Evolutionary conservation across 2,113 vertebrate genomes (phyloP).

Genomic region (Toxotes jaculatrix): DNA sequence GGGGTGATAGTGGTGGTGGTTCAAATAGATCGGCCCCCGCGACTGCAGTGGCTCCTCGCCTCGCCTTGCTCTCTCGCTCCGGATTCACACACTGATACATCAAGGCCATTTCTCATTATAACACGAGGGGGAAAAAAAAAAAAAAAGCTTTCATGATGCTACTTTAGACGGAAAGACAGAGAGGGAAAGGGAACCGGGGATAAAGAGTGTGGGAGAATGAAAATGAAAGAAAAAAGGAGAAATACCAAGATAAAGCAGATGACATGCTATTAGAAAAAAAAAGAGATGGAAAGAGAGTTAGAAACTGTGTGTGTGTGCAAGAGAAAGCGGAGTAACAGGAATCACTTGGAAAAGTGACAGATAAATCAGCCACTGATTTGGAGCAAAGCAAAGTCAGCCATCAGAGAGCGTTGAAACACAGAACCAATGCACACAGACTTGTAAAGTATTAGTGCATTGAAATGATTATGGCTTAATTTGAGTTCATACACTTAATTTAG

Average conservation of each 20-base stretch:
- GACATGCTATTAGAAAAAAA: constrained; percentile 44
- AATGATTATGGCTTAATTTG: constrained; percentile 53
- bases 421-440: constrained; percentile 22
- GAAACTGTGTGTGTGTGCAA: neutral
- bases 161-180: constrained; percentile 68
- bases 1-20: constrained; percentile 66
- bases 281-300: neutral
- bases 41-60: constrained; percentile 64
- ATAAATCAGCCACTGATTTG: constrained; percentile 31
- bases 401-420: constrained; percentile 17
- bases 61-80: constrained; percentile 66
- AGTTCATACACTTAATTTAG: constrained; percentile 67
- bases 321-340: constrained; percentile 5
- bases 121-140: constrained; percentile 43
- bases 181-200: constrained; percentile 12
- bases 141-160: constrained; percentile 74
- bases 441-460: constrained; percentile 13
- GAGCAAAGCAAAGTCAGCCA: constrained; percentile 34
- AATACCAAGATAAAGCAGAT: constrained; percentile 55
- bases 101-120: constrained; percentile 82
- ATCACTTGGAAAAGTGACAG: constrained; percentile 32
- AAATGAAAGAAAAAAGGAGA: constrained; percentile 59
- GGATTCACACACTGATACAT: constrained; percentile 79
- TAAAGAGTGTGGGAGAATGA: constrained; percentile 53
- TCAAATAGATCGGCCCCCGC: constrained; percentile 70